Evolutionary conservation across 2,113 vertebrate genomes (phyloP).

Genomic region (Scytalopus superciliaris): DNA sequence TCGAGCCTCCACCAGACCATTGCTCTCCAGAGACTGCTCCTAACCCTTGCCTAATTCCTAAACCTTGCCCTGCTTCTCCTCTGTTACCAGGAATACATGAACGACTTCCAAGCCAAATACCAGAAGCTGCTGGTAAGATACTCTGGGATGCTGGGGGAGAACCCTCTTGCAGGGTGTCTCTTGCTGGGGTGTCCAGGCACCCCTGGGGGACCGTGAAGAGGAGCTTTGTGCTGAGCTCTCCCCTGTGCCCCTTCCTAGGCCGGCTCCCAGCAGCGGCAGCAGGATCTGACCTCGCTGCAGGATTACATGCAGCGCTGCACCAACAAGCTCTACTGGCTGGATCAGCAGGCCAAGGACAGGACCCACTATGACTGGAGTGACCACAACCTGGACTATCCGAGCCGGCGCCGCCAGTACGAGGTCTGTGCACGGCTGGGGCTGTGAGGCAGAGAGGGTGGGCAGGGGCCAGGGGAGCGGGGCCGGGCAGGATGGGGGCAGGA

Average conservation of each 20-base stretch:
- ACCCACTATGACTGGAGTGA: slow-evolving; percentile 94
- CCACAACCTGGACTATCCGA: slow-evolving; percentile 89
- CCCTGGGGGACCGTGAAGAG: fast-evolving
- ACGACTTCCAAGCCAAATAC: slow-evolving; percentile 83
- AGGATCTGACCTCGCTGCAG: slow-evolving; percentile 85
- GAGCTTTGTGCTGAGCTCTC: not conserved
- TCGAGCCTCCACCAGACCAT: not conserved
- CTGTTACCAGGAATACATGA: slow-evolving; percentile 77
- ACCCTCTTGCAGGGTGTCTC: not conserved
- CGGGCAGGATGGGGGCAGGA: not conserved
- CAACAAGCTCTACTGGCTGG: slow-evolving; percentile 98
- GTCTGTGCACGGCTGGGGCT: slow-evolving; percentile 63
- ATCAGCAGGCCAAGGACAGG: slow-evolving; percentile 92
- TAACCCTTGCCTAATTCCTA: not conserved
- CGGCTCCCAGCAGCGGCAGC: slow-evolving; percentile 84
- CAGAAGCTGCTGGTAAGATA: slow-evolving; percentile 89
- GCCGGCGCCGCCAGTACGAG: slow-evolving; percentile 94
- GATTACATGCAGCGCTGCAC: slow-evolving; percentile 99
- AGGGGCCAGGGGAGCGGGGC: not conserved
- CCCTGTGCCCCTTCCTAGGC: not conserved
- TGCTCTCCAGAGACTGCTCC: fast-evolving
- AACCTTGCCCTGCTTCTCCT: not conserved
- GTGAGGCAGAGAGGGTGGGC: too few species aligned
- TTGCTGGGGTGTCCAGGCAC: not conserved
- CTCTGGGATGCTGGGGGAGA: not conserved